Percentiles rank a stretch among this genome's conserved stretches.
These are phyloP conservation scores for Trilocha varians DNA, from an alignment of 2,888 invertebrate genomes.

Conservation along the genomic window DNA sequence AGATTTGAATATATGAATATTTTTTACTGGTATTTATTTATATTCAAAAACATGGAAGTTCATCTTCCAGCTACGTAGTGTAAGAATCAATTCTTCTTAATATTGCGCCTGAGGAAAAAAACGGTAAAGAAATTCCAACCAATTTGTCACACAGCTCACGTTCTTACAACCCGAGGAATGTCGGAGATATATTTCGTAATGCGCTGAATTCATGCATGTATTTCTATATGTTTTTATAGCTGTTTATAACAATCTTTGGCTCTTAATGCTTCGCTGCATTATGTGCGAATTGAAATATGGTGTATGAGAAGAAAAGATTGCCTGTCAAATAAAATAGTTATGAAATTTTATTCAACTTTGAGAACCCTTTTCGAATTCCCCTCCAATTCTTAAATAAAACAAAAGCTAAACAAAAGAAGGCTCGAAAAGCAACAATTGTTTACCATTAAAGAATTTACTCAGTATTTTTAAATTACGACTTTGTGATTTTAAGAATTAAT, in stretches of 20 bases:
- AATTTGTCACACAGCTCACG: slow-evolving; percentile 34
- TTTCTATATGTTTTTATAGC: slow-evolving; percentile 9
- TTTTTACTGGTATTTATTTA: too few species aligned
- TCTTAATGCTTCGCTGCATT: neutral
- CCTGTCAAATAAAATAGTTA: too few species aligned
- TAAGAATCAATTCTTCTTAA: neutral
- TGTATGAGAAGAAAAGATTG: too few species aligned
- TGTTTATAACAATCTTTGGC: neutral
- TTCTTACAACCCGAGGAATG: slow-evolving; percentile 40
- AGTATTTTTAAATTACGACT: slow-evolving; percentile 4
- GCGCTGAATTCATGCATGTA: slow-evolving; percentile 39
- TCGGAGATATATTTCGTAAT: slow-evolving; percentile 34
- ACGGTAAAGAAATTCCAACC: slow-evolving; percentile 17
- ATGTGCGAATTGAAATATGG: too few species aligned
- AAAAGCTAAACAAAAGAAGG: slow-evolving; percentile 7
- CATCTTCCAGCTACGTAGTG: neutral
- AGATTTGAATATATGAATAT: too few species aligned
- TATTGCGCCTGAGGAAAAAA: slow-evolving; percentile 27
- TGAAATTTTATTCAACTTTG: too few species aligned
- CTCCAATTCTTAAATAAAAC: neutral
- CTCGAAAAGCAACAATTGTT: slow-evolving; percentile 17
- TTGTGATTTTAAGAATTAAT: slow-evolving; percentile 25
- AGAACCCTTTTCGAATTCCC: too few species aligned
- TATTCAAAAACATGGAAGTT: neutral
- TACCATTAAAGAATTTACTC: slow-evolving; percentile 14